A percentile compares a stretch with the other conserved stretches of the same genome.
Evolutionary conservation across 1,140 invertebrate species (phyloP).

Genomic region (Cotesia typhae): DNA sequence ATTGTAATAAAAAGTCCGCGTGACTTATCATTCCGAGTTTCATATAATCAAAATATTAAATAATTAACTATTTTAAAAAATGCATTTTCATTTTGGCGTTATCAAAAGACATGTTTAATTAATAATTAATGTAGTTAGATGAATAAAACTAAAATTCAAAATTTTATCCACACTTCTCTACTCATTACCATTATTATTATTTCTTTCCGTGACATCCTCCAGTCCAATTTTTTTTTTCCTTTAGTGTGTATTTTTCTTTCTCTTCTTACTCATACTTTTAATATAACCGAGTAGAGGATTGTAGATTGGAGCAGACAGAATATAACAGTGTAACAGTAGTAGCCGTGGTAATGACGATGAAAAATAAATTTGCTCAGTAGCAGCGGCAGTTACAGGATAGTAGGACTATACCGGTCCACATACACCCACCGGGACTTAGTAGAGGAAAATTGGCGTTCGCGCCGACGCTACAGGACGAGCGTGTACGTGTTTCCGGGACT

Average conservation of each 20-base stretch:
- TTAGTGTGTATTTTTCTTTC: too few relatives aligned
- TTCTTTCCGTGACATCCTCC: not conserved
- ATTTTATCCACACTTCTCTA: too few relatives aligned
- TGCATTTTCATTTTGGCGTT: not conserved
- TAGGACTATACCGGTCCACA: not conserved
- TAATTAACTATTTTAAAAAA: too few relatives aligned
- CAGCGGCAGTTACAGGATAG: not conserved
- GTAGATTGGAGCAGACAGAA: too few relatives aligned
- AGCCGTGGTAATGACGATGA: slow-evolving; percentile 17
- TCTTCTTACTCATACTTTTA: too few relatives aligned
- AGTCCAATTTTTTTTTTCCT: not conserved
- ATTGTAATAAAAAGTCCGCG: too few relatives aligned
- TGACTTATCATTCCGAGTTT: too few relatives aligned
- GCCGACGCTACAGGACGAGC: slow-evolving; percentile 9
- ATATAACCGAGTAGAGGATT: too few relatives aligned
- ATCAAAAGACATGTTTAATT: not conserved
- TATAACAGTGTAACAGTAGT: too few relatives aligned
- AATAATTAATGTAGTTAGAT: too few relatives aligned
- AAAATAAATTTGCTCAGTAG: slow-evolving; percentile 33
- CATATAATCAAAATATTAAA: not conserved
- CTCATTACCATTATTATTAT: not conserved
- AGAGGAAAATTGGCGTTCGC: slow-evolving; percentile 23
- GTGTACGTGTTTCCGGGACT: slow-evolving; percentile 33
- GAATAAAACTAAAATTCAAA: too few relatives aligned
- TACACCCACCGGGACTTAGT: too few relatives aligned